These are phyloP conservation scores for Meda fulgida DNA, from an alignment of 2,797 vertebrate genomes.

Conservation along the genomic window DNA sequence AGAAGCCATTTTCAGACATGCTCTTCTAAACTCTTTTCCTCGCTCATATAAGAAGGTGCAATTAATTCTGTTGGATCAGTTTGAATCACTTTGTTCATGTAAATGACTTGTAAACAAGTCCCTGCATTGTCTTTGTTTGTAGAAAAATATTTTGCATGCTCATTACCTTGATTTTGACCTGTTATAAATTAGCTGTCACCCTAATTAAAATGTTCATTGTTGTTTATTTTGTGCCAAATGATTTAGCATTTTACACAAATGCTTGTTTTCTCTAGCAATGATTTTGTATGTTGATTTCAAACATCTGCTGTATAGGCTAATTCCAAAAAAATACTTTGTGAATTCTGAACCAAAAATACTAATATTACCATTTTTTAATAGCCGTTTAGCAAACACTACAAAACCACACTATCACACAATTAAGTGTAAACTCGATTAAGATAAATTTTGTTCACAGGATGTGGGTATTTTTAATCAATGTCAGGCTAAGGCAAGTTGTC, in stretches of 20 bases:
- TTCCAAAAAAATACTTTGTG: neutral
- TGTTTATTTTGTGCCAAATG: neutral
- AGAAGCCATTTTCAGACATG: neutral
- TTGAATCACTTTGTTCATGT: neutral
- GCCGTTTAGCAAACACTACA: neutral
- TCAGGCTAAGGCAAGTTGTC: neutral
- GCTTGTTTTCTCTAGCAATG: neutral
- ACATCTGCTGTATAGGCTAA: neutral
- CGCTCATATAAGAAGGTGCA: neutral
- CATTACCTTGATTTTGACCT: neutral
- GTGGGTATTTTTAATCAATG: neutral
- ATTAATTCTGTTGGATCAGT: neutral
- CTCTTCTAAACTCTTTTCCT: neutral
- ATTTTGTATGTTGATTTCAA: neutral
- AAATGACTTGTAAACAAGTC: slow-evolving; percentile 9
- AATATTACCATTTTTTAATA: neutral
- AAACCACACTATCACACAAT: too few relatives aligned
- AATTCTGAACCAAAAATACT: neutral
- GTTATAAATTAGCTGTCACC: slow-evolving; percentile 24
- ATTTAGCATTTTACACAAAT: neutral
- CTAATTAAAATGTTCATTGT: slow-evolving; percentile 1
- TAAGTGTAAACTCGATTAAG: neutral
- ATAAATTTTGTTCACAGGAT: neutral
- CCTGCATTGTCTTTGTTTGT: slow-evolving; percentile 6
- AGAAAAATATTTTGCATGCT: neutral